phyloP scores from a whole-genome alignment of 35 echinoderm and acorn worm genomes.

The Anneissia japonica region DNA sequence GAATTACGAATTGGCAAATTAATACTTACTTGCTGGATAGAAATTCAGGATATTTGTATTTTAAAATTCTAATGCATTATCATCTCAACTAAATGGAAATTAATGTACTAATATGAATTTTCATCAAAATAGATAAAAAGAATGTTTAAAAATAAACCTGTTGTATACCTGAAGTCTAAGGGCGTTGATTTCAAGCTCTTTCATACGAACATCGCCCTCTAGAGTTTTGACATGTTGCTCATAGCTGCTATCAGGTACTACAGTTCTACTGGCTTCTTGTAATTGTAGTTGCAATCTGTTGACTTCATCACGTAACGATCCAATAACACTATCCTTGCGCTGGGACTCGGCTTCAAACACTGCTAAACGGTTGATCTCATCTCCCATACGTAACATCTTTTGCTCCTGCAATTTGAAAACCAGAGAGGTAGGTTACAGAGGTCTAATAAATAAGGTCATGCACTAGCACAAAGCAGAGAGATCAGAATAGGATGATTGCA shows the following conservation, averaged over 20 bases:
- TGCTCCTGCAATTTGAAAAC: conserved; percentile 46
- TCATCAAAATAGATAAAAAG: too few relatives aligned
- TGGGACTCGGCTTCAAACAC: conserved; percentile 85
- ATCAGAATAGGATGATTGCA: not conserved
- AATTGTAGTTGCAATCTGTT: conserved; percentile 32
- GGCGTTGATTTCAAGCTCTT: conserved; percentile 83
- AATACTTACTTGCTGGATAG: too few relatives aligned
- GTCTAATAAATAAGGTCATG: too few relatives aligned
- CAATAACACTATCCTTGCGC: conserved; percentile 84
- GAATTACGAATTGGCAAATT: not conserved
- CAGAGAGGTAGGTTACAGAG: not conserved
- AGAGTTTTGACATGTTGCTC: conserved; percentile 21
- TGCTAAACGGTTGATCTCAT: conserved; percentile 90
- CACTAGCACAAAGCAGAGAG: not conserved
- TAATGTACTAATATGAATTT: not conserved
- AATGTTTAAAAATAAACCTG: too few relatives aligned
- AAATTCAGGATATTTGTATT: not conserved
- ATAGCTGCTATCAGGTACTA: not conserved
- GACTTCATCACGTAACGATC: conserved; percentile 60
- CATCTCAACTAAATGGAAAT: not conserved
- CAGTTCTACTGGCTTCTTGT: conserved; percentile 11
- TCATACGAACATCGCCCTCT: conserved; percentile 66
- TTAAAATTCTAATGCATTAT: not conserved
- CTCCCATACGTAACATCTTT: conserved; percentile 80
- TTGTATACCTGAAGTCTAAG: conserved; percentile 76